Percentiles rank a stretch among this genome's conserved stretches.
phyloP scores from a whole-genome alignment of 2,797 vertebrate genomes.

The Hyperoplus immaculatus region DNA sequence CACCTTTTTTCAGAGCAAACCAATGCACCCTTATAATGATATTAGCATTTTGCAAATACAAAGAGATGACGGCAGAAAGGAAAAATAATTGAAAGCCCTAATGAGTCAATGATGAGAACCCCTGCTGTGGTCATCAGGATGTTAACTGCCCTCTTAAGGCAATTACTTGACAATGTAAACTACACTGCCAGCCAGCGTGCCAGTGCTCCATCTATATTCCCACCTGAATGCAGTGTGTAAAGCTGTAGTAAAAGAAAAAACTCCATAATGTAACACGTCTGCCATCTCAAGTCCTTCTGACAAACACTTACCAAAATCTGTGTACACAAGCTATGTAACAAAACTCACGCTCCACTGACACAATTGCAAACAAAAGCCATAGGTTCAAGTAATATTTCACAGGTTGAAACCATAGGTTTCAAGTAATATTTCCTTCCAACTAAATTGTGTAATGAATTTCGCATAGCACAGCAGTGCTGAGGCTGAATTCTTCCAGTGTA shows the following conservation, averaged over 20 bases:
- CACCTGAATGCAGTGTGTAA: neutral
- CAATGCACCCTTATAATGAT: neutral
- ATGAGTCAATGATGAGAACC: slow-evolving; percentile 46
- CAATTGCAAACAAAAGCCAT: neutral
- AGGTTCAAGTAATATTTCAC: too few relatives aligned
- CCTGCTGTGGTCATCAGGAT: slow-evolving; percentile 34
- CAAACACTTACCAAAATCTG: neutral
- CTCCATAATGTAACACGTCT: neutral
- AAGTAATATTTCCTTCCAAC: neutral
- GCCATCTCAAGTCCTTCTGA: neutral
- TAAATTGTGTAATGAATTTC: neutral
- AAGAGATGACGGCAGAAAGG: slow-evolving; percentile 6
- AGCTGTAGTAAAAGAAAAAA: neutral
- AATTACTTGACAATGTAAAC: slow-evolving; percentile 50
- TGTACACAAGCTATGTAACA: neutral
- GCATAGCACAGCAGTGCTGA: neutral
- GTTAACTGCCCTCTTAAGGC: slow-evolving; percentile 36
- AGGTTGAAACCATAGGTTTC: too few relatives aligned
- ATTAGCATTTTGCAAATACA: slow-evolving; percentile 3
- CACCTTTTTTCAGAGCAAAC: neutral
- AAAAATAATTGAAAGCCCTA: slow-evolving; percentile 15
- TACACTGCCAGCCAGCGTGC: neutral
- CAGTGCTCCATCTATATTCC: neutral
- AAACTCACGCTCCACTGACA: neutral
- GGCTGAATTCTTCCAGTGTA: neutral